phyloP scores from a whole-genome alignment of 2,797 vertebrate species.

The Rhincodon typus region DNA sequence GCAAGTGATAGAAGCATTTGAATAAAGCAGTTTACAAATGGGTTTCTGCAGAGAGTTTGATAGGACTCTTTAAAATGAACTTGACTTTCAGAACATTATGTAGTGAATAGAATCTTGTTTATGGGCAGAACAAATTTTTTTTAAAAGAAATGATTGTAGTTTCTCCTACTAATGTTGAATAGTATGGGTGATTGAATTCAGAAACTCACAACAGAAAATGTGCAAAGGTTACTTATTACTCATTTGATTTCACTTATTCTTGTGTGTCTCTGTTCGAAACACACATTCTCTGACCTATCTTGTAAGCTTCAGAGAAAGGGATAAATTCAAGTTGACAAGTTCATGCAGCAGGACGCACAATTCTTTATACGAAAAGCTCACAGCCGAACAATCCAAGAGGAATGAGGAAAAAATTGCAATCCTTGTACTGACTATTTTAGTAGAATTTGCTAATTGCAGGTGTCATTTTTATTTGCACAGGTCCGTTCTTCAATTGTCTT shows the following conservation, averaged over 20 bases:
- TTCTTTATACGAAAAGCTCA: background rate
- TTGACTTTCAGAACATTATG: background rate
- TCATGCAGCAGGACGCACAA: background rate
- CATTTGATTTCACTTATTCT: background rate
- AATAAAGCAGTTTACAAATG: background rate
- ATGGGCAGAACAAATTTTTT: background rate
- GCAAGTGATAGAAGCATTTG: background rate
- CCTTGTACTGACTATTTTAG: background rate
- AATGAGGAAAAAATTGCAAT: background rate
- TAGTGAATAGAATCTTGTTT: conserved; percentile 1
- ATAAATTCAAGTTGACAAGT: background rate
- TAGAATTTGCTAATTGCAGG: background rate
- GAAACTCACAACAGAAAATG: background rate
- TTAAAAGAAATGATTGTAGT: background rate
- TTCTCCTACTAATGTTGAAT: background rate
- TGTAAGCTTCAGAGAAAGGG: background rate
- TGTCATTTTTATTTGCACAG: conserved; percentile 45
- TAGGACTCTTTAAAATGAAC: background rate
- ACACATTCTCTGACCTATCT: background rate
- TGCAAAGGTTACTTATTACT: background rate
- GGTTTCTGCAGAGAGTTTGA: background rate
- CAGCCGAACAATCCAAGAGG: background rate
- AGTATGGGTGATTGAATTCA: background rate
- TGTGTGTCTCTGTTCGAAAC: background rate
- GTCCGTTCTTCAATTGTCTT: conserved; percentile 66